Evolutionary conservation across 1,140 invertebrate genomes (phyloP).

Genomic region (Trichonephila inaurata): DNA sequence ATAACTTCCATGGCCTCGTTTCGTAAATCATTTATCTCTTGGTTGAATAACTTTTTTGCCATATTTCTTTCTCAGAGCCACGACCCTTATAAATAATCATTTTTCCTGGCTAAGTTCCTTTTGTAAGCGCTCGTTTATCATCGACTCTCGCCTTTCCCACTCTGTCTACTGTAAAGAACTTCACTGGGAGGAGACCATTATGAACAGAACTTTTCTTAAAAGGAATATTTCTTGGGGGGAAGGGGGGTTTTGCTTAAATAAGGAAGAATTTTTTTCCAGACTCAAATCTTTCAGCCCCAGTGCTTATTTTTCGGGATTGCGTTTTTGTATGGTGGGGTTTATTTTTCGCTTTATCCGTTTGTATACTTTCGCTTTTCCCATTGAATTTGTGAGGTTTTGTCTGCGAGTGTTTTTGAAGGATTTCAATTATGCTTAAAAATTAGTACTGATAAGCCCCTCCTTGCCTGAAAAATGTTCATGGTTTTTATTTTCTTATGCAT

Average conservation of each 20-base stretch:
- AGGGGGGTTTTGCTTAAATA: neutral
- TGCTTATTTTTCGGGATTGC: too few relatives aligned
- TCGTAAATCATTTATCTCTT: constrained; percentile 65
- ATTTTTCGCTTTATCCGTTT: too few relatives aligned
- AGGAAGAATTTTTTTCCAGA: constrained; percentile 12
- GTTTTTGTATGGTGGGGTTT: too few relatives aligned
- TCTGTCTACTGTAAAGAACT: constrained; percentile 53
- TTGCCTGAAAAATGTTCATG: too few relatives aligned
- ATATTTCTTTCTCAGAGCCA: constrained; percentile 53
- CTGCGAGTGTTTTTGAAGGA: too few relatives aligned
- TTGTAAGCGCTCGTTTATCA: constrained; percentile 68
- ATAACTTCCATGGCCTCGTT: constrained; percentile 68
- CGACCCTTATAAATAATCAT: constrained; percentile 73
- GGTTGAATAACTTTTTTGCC: constrained; percentile 63
- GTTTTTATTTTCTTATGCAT: too few relatives aligned
- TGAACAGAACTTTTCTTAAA: constrained; percentile 47
- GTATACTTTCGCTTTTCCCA: too few relatives aligned
- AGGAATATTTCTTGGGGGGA: constrained; percentile 45
- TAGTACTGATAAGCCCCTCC: too few relatives aligned
- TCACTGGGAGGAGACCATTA: constrained; percentile 47
- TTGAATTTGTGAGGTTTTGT: too few relatives aligned
- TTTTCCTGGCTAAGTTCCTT: constrained; percentile 51
- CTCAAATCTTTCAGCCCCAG: neutral
- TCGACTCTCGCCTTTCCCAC: constrained; percentile 42
- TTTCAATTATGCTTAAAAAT: too few relatives aligned